Evolutionary conservation across 2,113 vertebrate genomes (phyloP).

Genomic region (Tichodroma muraria): DNA sequence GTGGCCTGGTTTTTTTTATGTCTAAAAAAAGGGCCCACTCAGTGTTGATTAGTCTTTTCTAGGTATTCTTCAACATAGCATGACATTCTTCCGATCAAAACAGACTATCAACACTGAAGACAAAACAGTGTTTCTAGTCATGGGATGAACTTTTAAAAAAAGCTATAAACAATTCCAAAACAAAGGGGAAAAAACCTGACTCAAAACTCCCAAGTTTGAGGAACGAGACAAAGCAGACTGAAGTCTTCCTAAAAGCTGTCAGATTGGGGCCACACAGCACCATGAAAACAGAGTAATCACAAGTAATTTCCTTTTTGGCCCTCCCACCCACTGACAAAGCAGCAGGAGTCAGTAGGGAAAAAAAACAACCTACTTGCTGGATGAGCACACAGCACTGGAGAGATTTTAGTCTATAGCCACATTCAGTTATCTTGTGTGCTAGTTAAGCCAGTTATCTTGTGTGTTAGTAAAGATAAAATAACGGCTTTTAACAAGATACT

Average conservation of each 20-base stretch:
- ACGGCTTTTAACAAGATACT: background rate
- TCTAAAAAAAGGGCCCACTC: background rate
- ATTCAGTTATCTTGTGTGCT: background rate
- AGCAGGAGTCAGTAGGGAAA: slow-evolving; percentile 28
- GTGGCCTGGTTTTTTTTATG: background rate
- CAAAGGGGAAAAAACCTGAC: background rate
- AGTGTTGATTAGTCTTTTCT: slow-evolving; percentile 3
- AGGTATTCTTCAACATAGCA: slow-evolving; percentile 3
- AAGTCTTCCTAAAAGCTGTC: slow-evolving; percentile 16
- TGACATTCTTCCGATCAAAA: background rate
- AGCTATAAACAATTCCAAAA: background rate
- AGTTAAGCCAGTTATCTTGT: slow-evolving; percentile 14
- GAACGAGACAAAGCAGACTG: background rate
- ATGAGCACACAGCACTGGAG: slow-evolving; percentile 1
- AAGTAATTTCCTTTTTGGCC: slow-evolving; percentile 68
- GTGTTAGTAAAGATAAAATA: slow-evolving; percentile 1
- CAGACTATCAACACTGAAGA: background rate
- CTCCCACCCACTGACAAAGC: slow-evolving; percentile 62
- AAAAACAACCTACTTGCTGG: background rate
- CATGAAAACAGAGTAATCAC: slow-evolving; percentile 57
- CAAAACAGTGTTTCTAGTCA: background rate
- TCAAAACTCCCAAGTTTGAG: background rate
- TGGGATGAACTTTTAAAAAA: background rate
- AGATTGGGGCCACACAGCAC: background rate
- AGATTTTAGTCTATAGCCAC: background rate